These are phyloP conservation scores for Schizotus pectinicornis DNA, from an alignment of 2,888 invertebrate species.

Conservation along the genomic window DNA sequence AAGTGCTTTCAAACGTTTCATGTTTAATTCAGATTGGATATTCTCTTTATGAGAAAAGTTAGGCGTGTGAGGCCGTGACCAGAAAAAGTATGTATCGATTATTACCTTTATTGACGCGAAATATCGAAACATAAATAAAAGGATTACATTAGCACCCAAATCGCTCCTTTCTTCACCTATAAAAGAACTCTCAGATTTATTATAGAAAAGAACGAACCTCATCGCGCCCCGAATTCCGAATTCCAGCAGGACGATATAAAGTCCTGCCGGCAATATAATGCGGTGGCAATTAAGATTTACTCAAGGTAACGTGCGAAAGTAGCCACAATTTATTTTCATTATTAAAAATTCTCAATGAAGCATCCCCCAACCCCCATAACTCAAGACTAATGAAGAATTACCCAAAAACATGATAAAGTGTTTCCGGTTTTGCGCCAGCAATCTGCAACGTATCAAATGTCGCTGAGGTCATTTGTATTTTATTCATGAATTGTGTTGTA, in stretches of 20 bases:
- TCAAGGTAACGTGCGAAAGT: slow-evolving; percentile 17
- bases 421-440: too few species aligned
- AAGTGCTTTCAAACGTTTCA: slow-evolving; percentile 47
- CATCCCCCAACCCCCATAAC: not conserved
- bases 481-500: slow-evolving; percentile 28
- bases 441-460: too few species aligned
- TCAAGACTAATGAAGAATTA: slow-evolving; percentile 9
- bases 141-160: slow-evolving; percentile 23
- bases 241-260: slow-evolving; percentile 10
- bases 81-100: slow-evolving; percentile 48
- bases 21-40: slow-evolving; percentile 56
- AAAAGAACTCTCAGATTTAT: slow-evolving; percentile 21
- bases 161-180: slow-evolving; percentile 1
- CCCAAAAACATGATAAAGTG: not conserved
- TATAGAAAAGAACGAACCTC: not conserved
- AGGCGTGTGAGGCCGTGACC: slow-evolving; percentile 42
- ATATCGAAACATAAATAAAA: slow-evolving; percentile 39
- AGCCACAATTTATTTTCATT: slow-evolving; percentile 20
- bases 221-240: not conserved
- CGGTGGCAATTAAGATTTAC: slow-evolving; percentile 26
- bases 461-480: slow-evolving; percentile 16
- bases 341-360: slow-evolving; percentile 10
- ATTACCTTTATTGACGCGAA: slow-evolving; percentile 46
- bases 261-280: slow-evolving; percentile 6
- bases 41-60: slow-evolving; percentile 48